Conservation (phyloP, 2,888 invertebrate species). For the Yponomeuta evonymella region DNA sequence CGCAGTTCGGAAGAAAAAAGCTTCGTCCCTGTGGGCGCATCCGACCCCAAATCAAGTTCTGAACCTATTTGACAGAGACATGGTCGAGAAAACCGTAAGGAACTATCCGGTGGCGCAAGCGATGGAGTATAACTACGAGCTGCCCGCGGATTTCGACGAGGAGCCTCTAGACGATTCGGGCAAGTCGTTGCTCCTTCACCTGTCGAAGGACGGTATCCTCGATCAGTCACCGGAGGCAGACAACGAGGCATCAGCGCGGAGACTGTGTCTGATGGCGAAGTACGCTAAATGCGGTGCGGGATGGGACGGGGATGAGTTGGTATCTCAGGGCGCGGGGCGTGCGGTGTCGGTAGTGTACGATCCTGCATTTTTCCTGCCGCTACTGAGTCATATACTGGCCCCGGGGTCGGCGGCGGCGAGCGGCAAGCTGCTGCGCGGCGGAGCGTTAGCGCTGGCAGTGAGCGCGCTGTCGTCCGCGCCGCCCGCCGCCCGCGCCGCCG, state of each 20-base stretch:
- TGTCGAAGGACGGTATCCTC: slow-evolving; percentile 36
- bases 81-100: slow-evolving; percentile 79
- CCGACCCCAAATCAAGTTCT: slow-evolving; percentile 84
- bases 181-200: slow-evolving; percentile 31
- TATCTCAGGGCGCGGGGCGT: slow-evolving; percentile 38
- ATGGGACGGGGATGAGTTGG: slow-evolving; percentile 32
- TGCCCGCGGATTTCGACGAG: slow-evolving; percentile 33
- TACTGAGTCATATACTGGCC: slow-evolving; percentile 83
- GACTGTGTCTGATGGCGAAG: slow-evolving; percentile 36
- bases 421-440: slow-evolving; percentile 81
- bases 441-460: slow-evolving; percentile 82
- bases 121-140: slow-evolving; percentile 64
- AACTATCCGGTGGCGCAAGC: slow-evolving; percentile 81
- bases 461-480: slow-evolving; percentile 80
- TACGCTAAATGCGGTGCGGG: slow-evolving; percentile 31
- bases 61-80: slow-evolving; percentile 80
- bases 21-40: slow-evolving; percentile 79
- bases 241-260: slow-evolving; percentile 35
- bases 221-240: slow-evolving; percentile 31
- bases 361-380: slow-evolving; percentile 86
- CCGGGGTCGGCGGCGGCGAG: slow-evolving; percentile 85
- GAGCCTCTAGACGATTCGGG: slow-evolving; percentile 27
- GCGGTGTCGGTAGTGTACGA: slow-evolving; percentile 80
- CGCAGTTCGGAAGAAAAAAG: slow-evolving; percentile 76
- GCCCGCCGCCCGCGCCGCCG: slow-evolving; percentile 80